These are phyloP conservation scores for Meriones psammophilus DNA, from an alignment of 2,797 vertebrate species.

Conservation along the genomic window DNA sequence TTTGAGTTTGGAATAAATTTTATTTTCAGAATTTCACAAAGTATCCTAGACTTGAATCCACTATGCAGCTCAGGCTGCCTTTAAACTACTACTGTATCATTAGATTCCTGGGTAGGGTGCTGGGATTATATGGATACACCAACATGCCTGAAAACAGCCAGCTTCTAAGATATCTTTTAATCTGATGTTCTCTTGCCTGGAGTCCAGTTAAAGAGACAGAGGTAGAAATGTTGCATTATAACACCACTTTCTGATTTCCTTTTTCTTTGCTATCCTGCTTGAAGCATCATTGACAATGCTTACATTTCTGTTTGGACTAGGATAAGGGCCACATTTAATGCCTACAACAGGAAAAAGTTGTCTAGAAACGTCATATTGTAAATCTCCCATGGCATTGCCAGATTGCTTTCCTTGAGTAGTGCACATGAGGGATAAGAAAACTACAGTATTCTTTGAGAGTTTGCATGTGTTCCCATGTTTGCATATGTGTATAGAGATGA, in stretches of 20 bases:
- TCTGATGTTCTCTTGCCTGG: not conserved
- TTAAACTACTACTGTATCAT: not conserved
- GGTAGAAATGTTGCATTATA: not conserved
- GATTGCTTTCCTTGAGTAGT: not conserved
- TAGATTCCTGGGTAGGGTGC: too few relatives aligned
- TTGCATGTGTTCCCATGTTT: not conserved
- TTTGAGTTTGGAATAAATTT: not conserved
- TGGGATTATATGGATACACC: not conserved
- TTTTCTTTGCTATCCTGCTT: not conserved
- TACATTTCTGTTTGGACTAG: constrained; percentile 8
- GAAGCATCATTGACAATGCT: not conserved
- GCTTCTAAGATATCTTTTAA: not conserved
- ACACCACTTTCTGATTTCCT: not conserved
- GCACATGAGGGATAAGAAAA: not conserved
- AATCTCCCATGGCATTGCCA: not conserved
- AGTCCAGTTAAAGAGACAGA: not conserved
- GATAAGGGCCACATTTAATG: not conserved
- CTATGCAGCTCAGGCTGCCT: not conserved
- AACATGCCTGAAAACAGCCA: not conserved
- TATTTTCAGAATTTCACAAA: not conserved
- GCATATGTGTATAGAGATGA: too few relatives aligned
- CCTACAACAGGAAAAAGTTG: not conserved
- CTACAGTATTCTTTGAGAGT: not conserved
- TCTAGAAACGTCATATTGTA: not conserved
- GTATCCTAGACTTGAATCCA: not conserved